Evolutionary conservation across 2,113 vertebrate genomes (phyloP).

Genomic region (Corythoichthys intestinalis): DNA sequence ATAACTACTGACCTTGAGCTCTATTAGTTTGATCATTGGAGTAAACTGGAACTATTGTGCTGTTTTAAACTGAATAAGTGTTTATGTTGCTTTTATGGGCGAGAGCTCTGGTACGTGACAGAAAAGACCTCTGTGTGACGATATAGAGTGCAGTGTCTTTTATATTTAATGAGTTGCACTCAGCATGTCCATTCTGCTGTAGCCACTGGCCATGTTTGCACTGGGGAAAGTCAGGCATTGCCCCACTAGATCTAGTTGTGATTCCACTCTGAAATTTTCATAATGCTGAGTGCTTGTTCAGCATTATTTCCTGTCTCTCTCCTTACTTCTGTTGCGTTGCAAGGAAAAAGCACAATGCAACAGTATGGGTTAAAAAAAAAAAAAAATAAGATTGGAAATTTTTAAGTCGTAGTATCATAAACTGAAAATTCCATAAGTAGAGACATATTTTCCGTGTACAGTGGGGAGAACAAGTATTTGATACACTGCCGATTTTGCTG

Average conservation of each 20-base stretch:
- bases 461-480: too few species aligned
- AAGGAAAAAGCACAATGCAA: neutral
- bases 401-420: too few species aligned
- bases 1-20: constrained; percentile 45
- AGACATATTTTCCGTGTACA: too few species aligned
- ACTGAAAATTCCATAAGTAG: too few species aligned
- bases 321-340: neutral
- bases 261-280: neutral
- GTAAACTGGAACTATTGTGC: neutral
- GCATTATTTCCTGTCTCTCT: neutral
- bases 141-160: constrained; percentile 30
- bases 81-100: neutral
- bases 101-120: neutral
- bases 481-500: too few species aligned
- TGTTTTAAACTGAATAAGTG: neutral
- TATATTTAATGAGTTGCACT: constrained; percentile 55
- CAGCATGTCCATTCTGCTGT: constrained; percentile 16
- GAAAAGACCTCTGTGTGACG: neutral
- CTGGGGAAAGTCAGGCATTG: neutral
- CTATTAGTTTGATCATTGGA: constrained; percentile 8
- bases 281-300: neutral
- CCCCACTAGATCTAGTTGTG: neutral
- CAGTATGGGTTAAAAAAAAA: too few species aligned
- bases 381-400: too few species aligned
- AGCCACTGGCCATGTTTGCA: constrained; percentile 1